Evolutionary conservation across 2,113 vertebrate genomes (phyloP).

Genomic region (western clawed frog (Xenopus tropicalis)): UCB_Xtro_10.0 CM004452.2:35673501-35674000

Average conservation of each 20-base stretch:
- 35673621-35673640: slow-evolving; percentile 96
- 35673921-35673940: slow-evolving; percentile 89
- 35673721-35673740: slow-evolving; percentile 75
- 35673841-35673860: slow-evolving; percentile 73
- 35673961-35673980: slow-evolving; percentile 84
- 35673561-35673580: slow-evolving; percentile 94
- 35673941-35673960: slow-evolving; percentile 88
- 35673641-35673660: slow-evolving; percentile 98
- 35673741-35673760: slow-evolving; percentile 71
- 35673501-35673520: slow-evolving; percentile 94
- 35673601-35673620: slow-evolving; percentile 98
- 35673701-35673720: slow-evolving; percentile 92
- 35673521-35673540: slow-evolving; percentile 95
- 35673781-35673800: slow-evolving; percentile 74
- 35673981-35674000: slow-evolving; percentile 91
- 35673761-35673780: slow-evolving; percentile 74
- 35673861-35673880: slow-evolving; percentile 85
- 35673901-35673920: slow-evolving; percentile 91
- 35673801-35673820: slow-evolving; percentile 78
- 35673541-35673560: slow-evolving; percentile 91
- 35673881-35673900: slow-evolving; percentile 88
- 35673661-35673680: slow-evolving; percentile 95
- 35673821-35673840: slow-evolving; percentile 65
- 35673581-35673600: slow-evolving; percentile 96
- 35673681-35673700: slow-evolving; percentile 94